These are phyloP conservation scores for Rhinolophus ferrumequinum DNA, from an alignment of 2,113 vertebrate genomes.

Conservation along the genomic window DNA sequence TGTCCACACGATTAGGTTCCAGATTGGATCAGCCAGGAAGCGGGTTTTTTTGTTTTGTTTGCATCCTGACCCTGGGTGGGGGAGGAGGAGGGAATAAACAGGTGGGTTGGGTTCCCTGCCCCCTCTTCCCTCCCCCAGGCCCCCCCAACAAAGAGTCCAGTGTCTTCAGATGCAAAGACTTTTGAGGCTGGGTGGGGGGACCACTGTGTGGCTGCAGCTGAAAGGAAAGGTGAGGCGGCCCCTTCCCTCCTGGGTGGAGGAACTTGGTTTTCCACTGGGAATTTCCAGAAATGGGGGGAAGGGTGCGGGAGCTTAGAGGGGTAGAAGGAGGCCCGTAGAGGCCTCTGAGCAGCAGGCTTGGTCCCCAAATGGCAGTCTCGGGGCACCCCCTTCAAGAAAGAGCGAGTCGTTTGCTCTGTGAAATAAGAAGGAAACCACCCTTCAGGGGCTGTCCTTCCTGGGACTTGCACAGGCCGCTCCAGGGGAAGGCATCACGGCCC, in stretches of 20 bases:
- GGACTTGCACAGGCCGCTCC: neutral
- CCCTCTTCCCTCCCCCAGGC: no score
- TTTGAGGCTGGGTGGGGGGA: neutral
- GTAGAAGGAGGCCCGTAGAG: accelerated
- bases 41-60: neutral
- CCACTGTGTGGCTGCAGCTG: neutral
- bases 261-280: neutral
- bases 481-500: accelerated
- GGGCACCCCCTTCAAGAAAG: no score
- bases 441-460: neutral
- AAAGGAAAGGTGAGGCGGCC: neutral
- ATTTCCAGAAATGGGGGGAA: neutral
- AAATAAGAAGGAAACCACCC: neutral
- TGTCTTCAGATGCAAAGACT: slow-evolving; percentile 33
- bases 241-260: neutral
- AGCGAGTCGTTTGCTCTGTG: neutral
- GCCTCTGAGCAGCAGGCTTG: neutral
- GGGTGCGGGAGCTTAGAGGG: neutral
- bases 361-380: neutral
- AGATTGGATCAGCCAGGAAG: slow-evolving; percentile 39
- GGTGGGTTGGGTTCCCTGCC: slow-evolving; percentile 63
- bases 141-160: slow-evolving; percentile 12
- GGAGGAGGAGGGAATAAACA: slow-evolving; percentile 6
- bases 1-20: slow-evolving; percentile 61
- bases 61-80: neutral